Conservation (phyloP, 2,888 invertebrate species). For the Protodeltote pygarga region DNA sequence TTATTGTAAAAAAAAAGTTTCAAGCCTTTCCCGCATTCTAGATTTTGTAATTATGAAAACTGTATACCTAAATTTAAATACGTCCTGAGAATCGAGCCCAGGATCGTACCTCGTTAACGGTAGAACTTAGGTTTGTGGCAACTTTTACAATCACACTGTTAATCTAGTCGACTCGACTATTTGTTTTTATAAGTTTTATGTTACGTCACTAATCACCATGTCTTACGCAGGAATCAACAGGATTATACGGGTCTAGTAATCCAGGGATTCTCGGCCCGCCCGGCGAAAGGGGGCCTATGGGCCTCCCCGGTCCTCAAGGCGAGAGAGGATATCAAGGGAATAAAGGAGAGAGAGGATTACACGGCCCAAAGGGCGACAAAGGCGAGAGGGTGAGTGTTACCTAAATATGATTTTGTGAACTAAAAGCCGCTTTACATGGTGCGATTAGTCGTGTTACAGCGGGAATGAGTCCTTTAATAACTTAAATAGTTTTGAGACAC, state of each 20-base stretch:
- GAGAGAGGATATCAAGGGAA: slow-evolving; percentile 88
- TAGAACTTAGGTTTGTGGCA: too few species aligned
- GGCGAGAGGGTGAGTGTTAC: slow-evolving; percentile 90
- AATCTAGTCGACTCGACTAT: slow-evolving; percentile 9
- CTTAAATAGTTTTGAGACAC: too few species aligned
- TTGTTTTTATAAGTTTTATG: slow-evolving; percentile 32
- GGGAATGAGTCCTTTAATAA: too few species aligned
- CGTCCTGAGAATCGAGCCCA: too few species aligned
- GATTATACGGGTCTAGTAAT: slow-evolving; percentile 85
- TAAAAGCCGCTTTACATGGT: slow-evolving; percentile 4
- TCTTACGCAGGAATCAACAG: slow-evolving; percentile 79
- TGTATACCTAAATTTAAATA: too few species aligned
- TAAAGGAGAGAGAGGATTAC: slow-evolving; percentile 88
- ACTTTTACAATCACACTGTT: too few species aligned
- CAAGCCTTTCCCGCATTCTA: too few species aligned
- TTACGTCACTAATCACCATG: slow-evolving; percentile 59
- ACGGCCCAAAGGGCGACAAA: slow-evolving; percentile 89
- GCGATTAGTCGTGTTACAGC: slow-evolving; percentile 2
- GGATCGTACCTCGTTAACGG: too few species aligned
- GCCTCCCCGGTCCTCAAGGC: slow-evolving; percentile 89
- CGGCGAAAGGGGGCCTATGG: slow-evolving; percentile 90
- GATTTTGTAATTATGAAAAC: too few species aligned
- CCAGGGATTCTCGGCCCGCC: slow-evolving; percentile 89
- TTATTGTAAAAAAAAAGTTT: too few species aligned
- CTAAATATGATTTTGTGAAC: slow-evolving; percentile 48